A percentile compares a stretch with the other conserved stretches of the same genome.
These are phyloP conservation scores for Pelecanus crispus DNA, from an alignment of 2,113 vertebrate genomes.

Conservation along the genomic window DNA sequence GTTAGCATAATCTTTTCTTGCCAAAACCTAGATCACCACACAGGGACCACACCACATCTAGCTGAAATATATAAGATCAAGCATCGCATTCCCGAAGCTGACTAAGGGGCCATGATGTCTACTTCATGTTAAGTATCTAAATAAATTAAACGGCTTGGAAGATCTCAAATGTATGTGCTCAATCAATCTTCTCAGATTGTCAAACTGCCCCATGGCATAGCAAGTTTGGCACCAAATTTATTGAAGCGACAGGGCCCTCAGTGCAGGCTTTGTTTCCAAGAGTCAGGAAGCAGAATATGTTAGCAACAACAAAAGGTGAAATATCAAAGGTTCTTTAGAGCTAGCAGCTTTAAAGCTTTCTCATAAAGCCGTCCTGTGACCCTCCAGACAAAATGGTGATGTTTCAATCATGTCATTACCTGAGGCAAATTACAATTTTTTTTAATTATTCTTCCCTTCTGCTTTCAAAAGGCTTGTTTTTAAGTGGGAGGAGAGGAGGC, in stretches of 20 bases:
- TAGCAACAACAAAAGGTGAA: constrained; percentile 49
- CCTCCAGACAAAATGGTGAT: constrained; percentile 61
- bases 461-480: constrained; percentile 56
- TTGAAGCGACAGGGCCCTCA: background rate
- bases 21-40: background rate
- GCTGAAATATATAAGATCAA: background rate
- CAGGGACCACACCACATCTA: background rate
- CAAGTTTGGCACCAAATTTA: constrained; percentile 34
- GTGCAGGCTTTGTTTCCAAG: constrained; percentile 12
- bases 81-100: background rate
- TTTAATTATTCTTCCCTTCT: constrained; percentile 52
- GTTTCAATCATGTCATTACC: constrained; percentile 62
- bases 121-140: background rate
- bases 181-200: constrained; percentile 27
- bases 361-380: constrained; percentile 35
- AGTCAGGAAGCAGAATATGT: background rate
- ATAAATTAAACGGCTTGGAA: background rate
- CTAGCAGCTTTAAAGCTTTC: constrained; percentile 57
- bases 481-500: constrained; percentile 47
- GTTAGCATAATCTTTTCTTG: background rate
- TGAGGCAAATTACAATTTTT: constrained; percentile 47
- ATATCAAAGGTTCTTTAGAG: constrained; percentile 55
- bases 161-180: background rate
- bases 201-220: background rate
- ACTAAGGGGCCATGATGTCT: background rate